Evolutionary conservation across 2,888 invertebrate species (phyloP).

Genomic region (Alloplasta piceator): DNA sequence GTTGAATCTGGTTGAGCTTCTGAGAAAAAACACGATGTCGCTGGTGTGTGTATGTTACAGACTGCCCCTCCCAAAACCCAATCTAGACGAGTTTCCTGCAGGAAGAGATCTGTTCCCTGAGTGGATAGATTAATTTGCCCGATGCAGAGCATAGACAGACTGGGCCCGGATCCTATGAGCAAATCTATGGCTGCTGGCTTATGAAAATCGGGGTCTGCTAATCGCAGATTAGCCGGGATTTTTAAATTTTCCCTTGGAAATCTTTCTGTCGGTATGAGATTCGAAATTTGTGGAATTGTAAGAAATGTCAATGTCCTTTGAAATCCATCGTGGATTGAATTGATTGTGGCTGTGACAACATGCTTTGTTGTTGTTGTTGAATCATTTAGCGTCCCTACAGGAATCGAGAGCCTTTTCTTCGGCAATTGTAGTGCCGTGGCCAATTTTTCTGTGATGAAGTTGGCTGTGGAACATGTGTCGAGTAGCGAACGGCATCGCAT

Average conservation of each 20-base stretch:
- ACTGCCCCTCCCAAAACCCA: slow-evolving; percentile 37
- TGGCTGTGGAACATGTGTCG: no score
- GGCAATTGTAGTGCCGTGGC: slow-evolving; percentile 47
- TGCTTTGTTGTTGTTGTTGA: slow-evolving; percentile 31
- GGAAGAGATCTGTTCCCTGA: slow-evolving; percentile 10
- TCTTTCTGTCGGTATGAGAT: slow-evolving; percentile 32
- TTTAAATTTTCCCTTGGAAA: slow-evolving; percentile 6
- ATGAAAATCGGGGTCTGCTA: slow-evolving; percentile 60
- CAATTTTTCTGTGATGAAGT: no score
- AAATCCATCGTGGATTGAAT: no score
- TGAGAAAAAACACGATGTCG: background rate
- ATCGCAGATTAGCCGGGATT: slow-evolving; percentile 26
- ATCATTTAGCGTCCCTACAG: slow-evolving; percentile 55
- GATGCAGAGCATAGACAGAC: slow-evolving; percentile 33
- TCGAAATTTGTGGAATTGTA: slow-evolving; percentile 46
- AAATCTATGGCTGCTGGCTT: slow-evolving; percentile 52
- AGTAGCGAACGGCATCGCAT: slow-evolving; percentile 49
- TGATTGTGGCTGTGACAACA: no score
- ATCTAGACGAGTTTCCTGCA: slow-evolving; percentile 48
- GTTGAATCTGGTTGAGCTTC: slow-evolving; percentile 8
- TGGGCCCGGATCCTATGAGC: slow-evolving; percentile 53
- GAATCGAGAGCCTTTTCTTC: slow-evolving; percentile 37
- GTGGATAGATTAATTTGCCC: slow-evolving; percentile 45
- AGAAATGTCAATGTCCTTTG: slow-evolving; percentile 51
- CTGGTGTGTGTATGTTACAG: no score